Conservation (phyloP, 1,140 invertebrate species). For the Hyles vespertilio region DNA sequence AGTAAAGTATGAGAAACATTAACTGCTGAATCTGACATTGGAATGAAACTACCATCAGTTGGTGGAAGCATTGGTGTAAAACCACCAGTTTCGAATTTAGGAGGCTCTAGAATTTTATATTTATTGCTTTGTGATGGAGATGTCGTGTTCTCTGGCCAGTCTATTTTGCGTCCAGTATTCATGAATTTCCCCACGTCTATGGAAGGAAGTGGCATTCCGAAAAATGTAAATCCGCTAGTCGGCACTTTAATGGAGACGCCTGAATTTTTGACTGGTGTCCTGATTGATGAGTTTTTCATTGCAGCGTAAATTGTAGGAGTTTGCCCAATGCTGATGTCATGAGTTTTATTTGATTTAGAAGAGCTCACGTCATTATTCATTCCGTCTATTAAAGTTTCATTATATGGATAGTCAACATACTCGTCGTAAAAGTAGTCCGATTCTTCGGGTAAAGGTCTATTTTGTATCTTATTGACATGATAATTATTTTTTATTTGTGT, state of each 20-base stretch:
- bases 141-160: slow-evolving; percentile 51
- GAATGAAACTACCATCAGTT: no score
- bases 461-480: slow-evolving; percentile 56
- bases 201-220: slow-evolving; percentile 86
- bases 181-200: slow-evolving; percentile 82
- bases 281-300: slow-evolving; percentile 74
- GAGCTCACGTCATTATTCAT: slow-evolving; percentile 48
- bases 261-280: slow-evolving; percentile 28
- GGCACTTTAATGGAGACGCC: slow-evolving; percentile 44
- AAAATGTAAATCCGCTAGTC: slow-evolving; percentile 84
- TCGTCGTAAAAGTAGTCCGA: slow-evolving; percentile 89
- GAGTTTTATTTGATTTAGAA: slow-evolving; percentile 54
- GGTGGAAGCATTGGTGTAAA: slow-evolving; percentile 78
- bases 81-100: slow-evolving; percentile 82
- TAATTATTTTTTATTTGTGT: slow-evolving; percentile 59
- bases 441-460: slow-evolving; percentile 80
- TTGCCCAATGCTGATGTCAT: slow-evolving; percentile 64
- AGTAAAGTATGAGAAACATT: slow-evolving; percentile 30
- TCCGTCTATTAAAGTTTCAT: slow-evolving; percentile 72
- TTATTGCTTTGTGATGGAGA: slow-evolving; percentile 43
- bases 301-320: slow-evolving; percentile 81
- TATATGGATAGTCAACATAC: slow-evolving; percentile 84
- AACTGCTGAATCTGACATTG: slow-evolving; percentile 65
- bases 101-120: slow-evolving; percentile 75
- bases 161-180: slow-evolving; percentile 72